Evolutionary conservation across 2,797 vertebrate genomes (phyloP).

Genomic region (Melopsittacus undulatus): DNA sequence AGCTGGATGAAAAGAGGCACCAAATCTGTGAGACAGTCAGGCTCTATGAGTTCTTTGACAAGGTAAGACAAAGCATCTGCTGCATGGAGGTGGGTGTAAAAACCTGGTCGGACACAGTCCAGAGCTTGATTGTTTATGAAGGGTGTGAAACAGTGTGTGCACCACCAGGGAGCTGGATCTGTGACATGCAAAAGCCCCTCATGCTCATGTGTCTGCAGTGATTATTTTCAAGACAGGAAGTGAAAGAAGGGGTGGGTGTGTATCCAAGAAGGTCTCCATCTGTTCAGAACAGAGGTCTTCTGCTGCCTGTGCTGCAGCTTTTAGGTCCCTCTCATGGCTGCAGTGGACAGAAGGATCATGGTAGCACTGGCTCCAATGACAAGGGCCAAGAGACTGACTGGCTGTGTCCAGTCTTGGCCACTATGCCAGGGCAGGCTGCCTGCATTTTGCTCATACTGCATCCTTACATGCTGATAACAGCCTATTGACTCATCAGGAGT

Average conservation of each 20-base stretch:
- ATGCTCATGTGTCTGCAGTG: not conserved
- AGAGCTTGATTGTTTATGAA: not conserved
- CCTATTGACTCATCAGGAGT: not conserved
- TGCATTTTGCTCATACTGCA: not conserved
- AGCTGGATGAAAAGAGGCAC: slow-evolving; percentile 79
- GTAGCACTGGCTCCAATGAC: not conserved
- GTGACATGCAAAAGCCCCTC: not conserved
- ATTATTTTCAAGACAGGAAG: not conserved
- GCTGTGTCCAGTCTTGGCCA: not conserved
- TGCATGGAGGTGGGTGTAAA: not conserved
- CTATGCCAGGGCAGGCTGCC: not conserved
- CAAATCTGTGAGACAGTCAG: slow-evolving; percentile 79
- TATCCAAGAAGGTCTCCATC: not conserved
- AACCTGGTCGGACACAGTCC: not conserved
- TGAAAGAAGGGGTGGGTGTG: not conserved
- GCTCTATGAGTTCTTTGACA: slow-evolving; percentile 87
- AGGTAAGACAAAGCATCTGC: slow-evolving; percentile 76
- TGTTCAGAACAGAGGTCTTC: not conserved
- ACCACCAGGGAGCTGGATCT: not conserved
- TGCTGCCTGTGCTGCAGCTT: not conserved
- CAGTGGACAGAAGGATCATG: not conserved
- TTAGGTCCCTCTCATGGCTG: not conserved
- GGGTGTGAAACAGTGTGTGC: not conserved
- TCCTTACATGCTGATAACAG: not conserved
- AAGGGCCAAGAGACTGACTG: not conserved